Base-by-base conservation (phyloP, 1,140 invertebrate genomes). In the Drosophila pruinosa region DNA sequence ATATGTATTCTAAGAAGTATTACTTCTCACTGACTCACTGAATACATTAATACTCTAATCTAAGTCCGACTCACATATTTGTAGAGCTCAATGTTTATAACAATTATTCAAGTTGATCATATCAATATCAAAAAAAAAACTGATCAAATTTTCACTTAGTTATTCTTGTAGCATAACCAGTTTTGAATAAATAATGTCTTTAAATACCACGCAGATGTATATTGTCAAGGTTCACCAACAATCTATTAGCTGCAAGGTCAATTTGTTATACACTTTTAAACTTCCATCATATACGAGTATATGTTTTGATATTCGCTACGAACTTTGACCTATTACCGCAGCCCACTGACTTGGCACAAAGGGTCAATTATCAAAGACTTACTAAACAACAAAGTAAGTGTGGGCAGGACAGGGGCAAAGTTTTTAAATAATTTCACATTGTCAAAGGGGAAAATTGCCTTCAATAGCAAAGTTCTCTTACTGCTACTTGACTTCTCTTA, bases 91-190 rank as follows among this genome's bases (percentile, higher is more conserved):
- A n/a, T n/a, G n/a, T n/a, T n/a, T n/a, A n/a, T n/a, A n/a, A n/a
- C n/a, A n/a, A n/a, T n/a, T n/a, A n/a, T n/a, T n/a, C n/a, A n/a
- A n/a, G n/a, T n/a, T n/a, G n/a, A n/a, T n/a, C n/a, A n/a, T n/a
- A n/a, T n/a, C n/a, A n/a, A n/a, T n/a, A n/a, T n/a, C n/a, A n/a
- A n/a, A n/a, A n/a, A n/a, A n/a, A n/a, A n/a, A n/a, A n/a, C n/a
- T n/a, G n/a, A n/a, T n/a, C n/a, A n/a, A n/a, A n/a, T n/a, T n/a
- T n/a, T n/a, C n/a, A n/a, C n/a, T n/a, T n/a, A n/a, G n/a, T n/a
- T n/a, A n/a, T 28, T 28, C 26, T 38, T 43, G 21, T 17, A 19
- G 24, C 22, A 36, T 22, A 61, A 64, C 50, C 19, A 36, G 62
- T 56, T 45, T 64, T 10, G 10, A 1, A 10, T 12, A 2, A 12